Base-by-base conservation (phyloP, 2,888 invertebrate genomes). In the Myathropa florea region DNA sequence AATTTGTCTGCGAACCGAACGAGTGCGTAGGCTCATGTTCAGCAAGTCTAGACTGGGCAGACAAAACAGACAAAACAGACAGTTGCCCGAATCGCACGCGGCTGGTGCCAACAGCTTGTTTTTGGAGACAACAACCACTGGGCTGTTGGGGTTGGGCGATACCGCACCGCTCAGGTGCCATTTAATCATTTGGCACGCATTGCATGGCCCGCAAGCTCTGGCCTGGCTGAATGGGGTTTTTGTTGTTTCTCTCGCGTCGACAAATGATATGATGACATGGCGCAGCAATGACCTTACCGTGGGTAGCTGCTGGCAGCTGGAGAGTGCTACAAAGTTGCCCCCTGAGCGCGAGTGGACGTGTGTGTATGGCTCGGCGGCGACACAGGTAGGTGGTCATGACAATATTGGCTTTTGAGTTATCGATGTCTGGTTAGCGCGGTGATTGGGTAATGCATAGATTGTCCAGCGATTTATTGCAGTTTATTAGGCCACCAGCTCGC, bases 341-440 rank as follows among this genome's bases (percentile, higher is more conserved):
- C 24, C n/a, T 10, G 33, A 65, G 26, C 68, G 67, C 68, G 77
- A 26, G 26, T 12, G 67, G 33, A 64, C 63, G 46, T 59, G 46
- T 53, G 60, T 64, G 60, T 64, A 39, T 26, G 24, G 1, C 65
- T 23, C 3, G 59, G 39, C 77, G 65, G 46, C 71, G 81, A 76
- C 81, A 60, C 85, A 55, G 83, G 85, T 86, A 86, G 86, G 86
- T 83, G 83, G 86, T 86, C 86, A 86, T 83, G 86, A 86, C 86
- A 86, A 86, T 86, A 86, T 83, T 79, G 86, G 83, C 65, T 86
- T 79, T 83, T 83, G 67, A 86, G 65, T 78, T 83, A 86, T 86
- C 75, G 73, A 70, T 67, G 77, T 70, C 71, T 72, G 71, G 65
- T 71, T 36, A 61, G 67, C 14, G 60, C 57, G 33, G 57, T 64